Evolutionary conservation across 2,797 vertebrate genomes (phyloP).

Genomic region (Atherinosoma microstoma): DNA sequence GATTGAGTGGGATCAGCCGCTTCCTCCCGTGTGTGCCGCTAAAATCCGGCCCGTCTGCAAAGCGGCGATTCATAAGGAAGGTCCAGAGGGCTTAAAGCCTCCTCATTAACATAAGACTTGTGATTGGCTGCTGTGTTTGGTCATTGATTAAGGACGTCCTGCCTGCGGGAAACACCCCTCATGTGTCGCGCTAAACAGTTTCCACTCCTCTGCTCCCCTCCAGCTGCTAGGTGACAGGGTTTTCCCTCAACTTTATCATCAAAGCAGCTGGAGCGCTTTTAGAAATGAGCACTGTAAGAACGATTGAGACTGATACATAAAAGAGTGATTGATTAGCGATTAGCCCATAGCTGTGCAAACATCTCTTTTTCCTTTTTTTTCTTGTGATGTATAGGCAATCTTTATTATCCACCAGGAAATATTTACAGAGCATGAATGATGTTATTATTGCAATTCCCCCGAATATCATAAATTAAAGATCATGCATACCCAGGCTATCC

Average conservation of each 20-base stretch:
- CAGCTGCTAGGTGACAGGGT: conserved; percentile 21
- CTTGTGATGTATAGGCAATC: not conserved
- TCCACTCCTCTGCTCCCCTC: conserved; percentile 27
- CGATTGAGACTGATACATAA: not conserved
- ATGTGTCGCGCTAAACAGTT: conserved; percentile 53
- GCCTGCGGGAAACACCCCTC: conserved; percentile 57
- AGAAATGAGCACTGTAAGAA: not conserved
- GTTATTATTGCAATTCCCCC: conserved; percentile 25
- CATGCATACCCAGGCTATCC: not conserved
- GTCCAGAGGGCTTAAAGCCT: conserved; percentile 61
- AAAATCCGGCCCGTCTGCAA: conserved; percentile 52
- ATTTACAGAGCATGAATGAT: conserved; percentile 47
- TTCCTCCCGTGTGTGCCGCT: conserved; percentile 37
- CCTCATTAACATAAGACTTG: conserved; percentile 66
- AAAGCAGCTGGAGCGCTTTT: not conserved
- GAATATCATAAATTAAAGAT: not conserved
- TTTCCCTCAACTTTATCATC: conserved; percentile 20
- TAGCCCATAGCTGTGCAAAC: conserved; percentile 14
- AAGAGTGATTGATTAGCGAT: not conserved
- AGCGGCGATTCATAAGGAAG: conserved; percentile 63
- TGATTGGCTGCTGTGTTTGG: conserved; percentile 76
- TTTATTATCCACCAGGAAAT: conserved; percentile 32
- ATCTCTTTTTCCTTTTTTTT: not conserved
- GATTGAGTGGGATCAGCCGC: conserved; percentile 11
- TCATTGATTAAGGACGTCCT: conserved; percentile 68